These are phyloP conservation scores for Agonopterix heracliana DNA, from an alignment of 2,888 invertebrate genomes.

Conservation along the genomic window DNA sequence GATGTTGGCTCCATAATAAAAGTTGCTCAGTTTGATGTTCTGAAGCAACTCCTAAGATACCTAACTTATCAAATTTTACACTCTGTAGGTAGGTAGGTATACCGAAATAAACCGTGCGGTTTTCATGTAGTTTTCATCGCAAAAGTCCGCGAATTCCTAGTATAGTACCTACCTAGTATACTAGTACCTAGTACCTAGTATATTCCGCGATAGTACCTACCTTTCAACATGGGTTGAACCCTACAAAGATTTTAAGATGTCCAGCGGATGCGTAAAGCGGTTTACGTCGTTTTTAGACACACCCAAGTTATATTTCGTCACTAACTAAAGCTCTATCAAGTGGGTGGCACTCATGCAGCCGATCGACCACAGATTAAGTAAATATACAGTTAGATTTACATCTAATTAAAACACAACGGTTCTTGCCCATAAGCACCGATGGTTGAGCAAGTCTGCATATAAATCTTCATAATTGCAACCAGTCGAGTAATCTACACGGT, in stretches of 20 bases:
- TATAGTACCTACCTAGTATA: too few species aligned
- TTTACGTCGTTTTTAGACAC: not conserved
- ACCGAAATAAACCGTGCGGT: too few species aligned
- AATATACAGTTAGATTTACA: constrained; percentile 33
- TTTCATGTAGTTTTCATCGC: too few species aligned
- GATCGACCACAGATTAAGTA: constrained; percentile 25
- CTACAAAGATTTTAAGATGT: not conserved
- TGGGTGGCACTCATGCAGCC: constrained; percentile 25
- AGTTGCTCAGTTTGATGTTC: too few species aligned
- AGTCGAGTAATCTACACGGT: not conserved
- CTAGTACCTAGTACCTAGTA: too few species aligned
- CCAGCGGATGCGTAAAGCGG: not conserved
- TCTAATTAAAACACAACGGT: constrained; percentile 31
- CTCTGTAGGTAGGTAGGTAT: too few species aligned
- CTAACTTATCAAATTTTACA: too few species aligned
- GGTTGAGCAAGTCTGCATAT: constrained; percentile 23
- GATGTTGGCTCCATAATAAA: too few species aligned
- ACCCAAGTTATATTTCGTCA: constrained; percentile 22
- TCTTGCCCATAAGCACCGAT: constrained; percentile 10
- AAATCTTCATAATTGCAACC: constrained; percentile 15
- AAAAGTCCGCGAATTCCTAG: too few species aligned
- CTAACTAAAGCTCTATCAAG: constrained; percentile 10
- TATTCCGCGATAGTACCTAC: too few species aligned
- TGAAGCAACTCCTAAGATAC: too few species aligned
- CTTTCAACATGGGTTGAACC: too few species aligned